These are phyloP conservation scores for Rhinoptilus africanus DNA, from an alignment of 2,113 vertebrate species.

Conservation along the genomic window DNA sequence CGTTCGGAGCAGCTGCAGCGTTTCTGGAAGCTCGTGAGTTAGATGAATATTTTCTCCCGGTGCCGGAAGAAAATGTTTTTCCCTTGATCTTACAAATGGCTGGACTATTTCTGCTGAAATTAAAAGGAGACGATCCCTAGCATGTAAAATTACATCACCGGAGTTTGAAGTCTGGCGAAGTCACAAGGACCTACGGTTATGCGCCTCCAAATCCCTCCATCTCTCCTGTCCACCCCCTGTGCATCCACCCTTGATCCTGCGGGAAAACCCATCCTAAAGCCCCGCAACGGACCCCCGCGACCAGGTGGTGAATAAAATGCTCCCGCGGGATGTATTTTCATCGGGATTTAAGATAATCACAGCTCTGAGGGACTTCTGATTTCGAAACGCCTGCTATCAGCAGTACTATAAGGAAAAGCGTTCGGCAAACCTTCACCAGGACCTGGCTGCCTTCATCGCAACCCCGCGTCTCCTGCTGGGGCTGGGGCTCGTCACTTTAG, in stretches of 20 bases:
- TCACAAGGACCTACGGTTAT: background rate
- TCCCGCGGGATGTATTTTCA: background rate
- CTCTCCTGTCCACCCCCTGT: accelerated
- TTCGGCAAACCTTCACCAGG: background rate
- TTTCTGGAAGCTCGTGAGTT: background rate
- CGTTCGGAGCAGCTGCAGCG: background rate
- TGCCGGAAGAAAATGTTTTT: background rate
- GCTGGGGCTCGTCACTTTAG: background rate
- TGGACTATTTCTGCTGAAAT: background rate
- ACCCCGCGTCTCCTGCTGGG: background rate
- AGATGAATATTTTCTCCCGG: background rate
- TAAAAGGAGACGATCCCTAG: background rate
- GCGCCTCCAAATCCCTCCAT: background rate
- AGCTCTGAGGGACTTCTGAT: background rate
- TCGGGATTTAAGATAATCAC: background rate
- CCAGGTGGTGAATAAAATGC: background rate
- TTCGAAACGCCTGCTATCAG: background rate
- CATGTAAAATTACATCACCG: background rate
- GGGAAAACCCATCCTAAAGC: background rate
- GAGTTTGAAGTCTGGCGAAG: background rate
- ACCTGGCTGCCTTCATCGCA: background rate
- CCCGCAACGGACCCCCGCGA: background rate
- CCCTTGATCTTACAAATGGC: background rate
- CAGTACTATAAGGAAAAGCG: background rate
- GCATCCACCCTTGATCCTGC: background rate